phyloP scores from a whole-genome alignment of 2,888 invertebrate genomes.

The Chrysotoxum bicinctum region DNA sequence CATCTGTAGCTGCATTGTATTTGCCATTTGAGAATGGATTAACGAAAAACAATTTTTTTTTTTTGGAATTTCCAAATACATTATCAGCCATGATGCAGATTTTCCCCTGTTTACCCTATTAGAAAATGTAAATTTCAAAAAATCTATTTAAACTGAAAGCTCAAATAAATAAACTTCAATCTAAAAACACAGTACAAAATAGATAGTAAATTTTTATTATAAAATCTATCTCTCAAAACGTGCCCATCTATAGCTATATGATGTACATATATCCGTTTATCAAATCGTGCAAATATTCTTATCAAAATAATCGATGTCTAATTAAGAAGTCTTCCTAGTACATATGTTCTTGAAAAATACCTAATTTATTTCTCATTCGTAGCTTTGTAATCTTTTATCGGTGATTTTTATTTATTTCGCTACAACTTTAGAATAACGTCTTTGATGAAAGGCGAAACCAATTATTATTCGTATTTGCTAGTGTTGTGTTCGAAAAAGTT shows the following conservation, averaged over 20 bases:
- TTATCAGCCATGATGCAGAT: too few relatives aligned
- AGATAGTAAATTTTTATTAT: too few relatives aligned
- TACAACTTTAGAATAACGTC: neutral
- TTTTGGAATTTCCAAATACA: too few relatives aligned
- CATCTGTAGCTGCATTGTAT: too few relatives aligned
- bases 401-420: neutral
- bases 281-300: constrained; percentile 21
- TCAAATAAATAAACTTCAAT: too few relatives aligned
- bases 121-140: too few relatives aligned
- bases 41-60: too few relatives aligned
- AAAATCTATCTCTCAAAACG: neutral
- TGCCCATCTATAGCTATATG: neutral
- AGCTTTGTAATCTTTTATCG: neutral
- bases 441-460: neutral
- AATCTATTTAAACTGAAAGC: too few relatives aligned
- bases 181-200: too few relatives aligned
- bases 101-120: too few relatives aligned
- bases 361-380: constrained; percentile 23
- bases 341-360: constrained; percentile 7
- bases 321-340: neutral
- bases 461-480: neutral
- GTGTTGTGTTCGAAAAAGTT: neutral
- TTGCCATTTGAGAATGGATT: too few relatives aligned
- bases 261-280: constrained; percentile 12
- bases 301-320: constrained; percentile 36